Conservation (phyloP, 2,888 invertebrate genomes). For the Folsomia candida region DNA sequence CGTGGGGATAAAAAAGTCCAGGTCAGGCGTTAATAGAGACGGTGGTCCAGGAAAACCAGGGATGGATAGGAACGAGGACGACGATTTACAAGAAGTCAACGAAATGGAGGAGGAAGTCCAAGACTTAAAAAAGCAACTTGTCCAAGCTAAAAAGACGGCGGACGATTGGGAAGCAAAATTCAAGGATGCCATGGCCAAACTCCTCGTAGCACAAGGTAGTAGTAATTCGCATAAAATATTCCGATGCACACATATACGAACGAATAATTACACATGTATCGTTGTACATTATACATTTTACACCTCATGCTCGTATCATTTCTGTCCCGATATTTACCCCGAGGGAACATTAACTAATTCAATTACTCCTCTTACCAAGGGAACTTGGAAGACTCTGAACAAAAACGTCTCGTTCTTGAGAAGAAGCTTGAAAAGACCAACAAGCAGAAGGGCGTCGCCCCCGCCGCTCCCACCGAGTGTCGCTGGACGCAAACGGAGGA, state of each 20-base stretch:
- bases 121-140: constrained; percentile 47
- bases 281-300: too few relatives aligned
- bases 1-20: constrained; percentile 47
- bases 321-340: too few relatives aligned
- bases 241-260: too few relatives aligned
- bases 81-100: constrained; percentile 56
- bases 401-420: constrained; percentile 73
- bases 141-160: constrained; percentile 61
- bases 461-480: constrained; percentile 43
- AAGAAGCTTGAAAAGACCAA: constrained; percentile 70
- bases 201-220: constrained; percentile 41
- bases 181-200: constrained; percentile 61
- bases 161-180: constrained; percentile 67
- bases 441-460: constrained; percentile 53
- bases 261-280: too few relatives aligned
- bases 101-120: constrained; percentile 57
- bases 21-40: constrained; percentile 43
- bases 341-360: too few relatives aligned
- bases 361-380: too few relatives aligned
- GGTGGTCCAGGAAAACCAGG: not conserved
- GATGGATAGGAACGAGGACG: constrained; percentile 61
- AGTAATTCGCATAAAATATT: too few relatives aligned
- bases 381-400: constrained; percentile 70
- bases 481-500: constrained; percentile 49
- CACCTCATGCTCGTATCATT: too few relatives aligned